Base-by-base conservation (phyloP, 2,797 vertebrate species). In the Manis pentadactyla region DNA sequence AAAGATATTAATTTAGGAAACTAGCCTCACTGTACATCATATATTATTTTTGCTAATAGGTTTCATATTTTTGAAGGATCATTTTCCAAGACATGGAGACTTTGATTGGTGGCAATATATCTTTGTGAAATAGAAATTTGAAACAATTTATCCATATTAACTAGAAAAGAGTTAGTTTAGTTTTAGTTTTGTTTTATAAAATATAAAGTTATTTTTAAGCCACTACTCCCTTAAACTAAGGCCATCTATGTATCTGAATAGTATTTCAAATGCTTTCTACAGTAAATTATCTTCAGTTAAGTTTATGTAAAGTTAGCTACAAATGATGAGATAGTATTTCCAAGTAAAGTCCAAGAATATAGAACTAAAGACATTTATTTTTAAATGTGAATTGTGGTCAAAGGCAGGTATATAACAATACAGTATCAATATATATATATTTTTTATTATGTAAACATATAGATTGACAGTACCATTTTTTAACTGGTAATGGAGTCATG, bases 1-100 rank as follows among this genome's bases (percentile, higher is more conserved):
- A 96, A 83, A 91, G 9, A 39, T 90, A 84, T 69, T 71, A 74
- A 94, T 46, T 84, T 74, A 86, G 23, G 5, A 94, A 64, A 49
- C 39, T 59, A 39, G 59, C 8, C 59, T 53, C 34, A 71, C 82
- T 73, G 21, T 13, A 21, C 19, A 83, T 74, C 64, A 69, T 1
- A 59, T 57, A 91, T 39, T 93, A 85, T 69, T 95, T 71, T 77
- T 87, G 55, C 23, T 68, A n/a, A 57, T 1, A 74, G 25, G 75
- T 85, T 27, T n/a, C 29, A 29, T 12, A 53, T 12, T 27, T 79
- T 63, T 68, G 29, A 86, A 84, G n/a, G 15, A 61, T 51, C 10
- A 29, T 95, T 87, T 93, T 74, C 39, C 18, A 68, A 92, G 66
- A 69, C 37, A 34, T 59, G 34, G 61, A 74, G 53, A 79, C n/a